Evolutionary conservation across 2,113 vertebrate genomes (phyloP).

Genomic region (Labrus mixtus): DNA sequence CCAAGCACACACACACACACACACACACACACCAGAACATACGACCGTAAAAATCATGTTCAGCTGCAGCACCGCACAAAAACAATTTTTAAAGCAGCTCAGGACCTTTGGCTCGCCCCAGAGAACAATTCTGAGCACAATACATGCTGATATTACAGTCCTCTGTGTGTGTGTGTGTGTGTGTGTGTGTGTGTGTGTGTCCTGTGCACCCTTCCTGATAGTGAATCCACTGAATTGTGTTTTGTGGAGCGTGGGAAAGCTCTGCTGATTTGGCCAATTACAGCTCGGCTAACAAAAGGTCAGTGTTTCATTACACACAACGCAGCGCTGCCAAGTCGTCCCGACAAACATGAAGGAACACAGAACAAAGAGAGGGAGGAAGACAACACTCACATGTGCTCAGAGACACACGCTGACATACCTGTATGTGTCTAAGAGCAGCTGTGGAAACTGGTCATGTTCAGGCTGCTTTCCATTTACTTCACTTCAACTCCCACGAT

Average conservation of each 20-base stretch:
- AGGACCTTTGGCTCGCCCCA: neutral
- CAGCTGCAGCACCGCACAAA: neutral
- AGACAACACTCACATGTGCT: neutral
- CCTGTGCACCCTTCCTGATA: neutral
- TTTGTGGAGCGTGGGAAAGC: slow-evolving; percentile 46
- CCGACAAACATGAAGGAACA: neutral
- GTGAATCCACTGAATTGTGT: slow-evolving; percentile 46
- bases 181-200: slow-evolving; percentile 14
- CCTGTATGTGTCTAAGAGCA: no score
- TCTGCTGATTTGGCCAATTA: slow-evolving; percentile 66
- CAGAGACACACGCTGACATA: neutral
- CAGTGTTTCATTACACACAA: slow-evolving; percentile 53
- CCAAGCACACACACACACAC: neutral
- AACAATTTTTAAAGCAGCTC: slow-evolving; percentile 18
- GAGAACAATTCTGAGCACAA: slow-evolving; percentile 7
- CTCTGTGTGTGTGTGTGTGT: slow-evolving; percentile 15
- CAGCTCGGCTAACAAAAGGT: slow-evolving; percentile 57
- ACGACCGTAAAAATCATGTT: neutral
- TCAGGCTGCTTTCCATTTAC: no score
- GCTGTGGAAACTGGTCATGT: no score
- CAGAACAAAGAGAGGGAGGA: neutral
- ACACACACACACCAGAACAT: neutral
- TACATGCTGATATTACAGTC: slow-evolving; percentile 44
- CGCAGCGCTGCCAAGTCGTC: neutral
- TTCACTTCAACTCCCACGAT: no score